These are phyloP conservation scores for Drosophila bifasciata DNA, from an alignment of 1,140 invertebrate genomes.

Conservation along the genomic window DNA sequence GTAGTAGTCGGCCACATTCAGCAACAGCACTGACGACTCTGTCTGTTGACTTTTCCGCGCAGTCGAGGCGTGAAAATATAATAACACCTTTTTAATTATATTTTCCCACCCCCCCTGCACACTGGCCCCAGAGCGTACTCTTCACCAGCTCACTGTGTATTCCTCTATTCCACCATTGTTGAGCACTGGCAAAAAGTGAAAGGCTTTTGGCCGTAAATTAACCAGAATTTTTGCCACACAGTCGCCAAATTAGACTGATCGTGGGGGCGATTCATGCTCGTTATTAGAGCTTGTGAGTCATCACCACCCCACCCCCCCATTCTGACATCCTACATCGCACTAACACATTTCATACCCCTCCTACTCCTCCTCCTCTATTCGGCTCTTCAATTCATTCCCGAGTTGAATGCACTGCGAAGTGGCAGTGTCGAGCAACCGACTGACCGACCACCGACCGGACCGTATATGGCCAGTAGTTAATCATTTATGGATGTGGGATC, in stretches of 20 bases:
- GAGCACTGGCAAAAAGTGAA: constrained; percentile 71
- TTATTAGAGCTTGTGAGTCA: constrained; percentile 33
- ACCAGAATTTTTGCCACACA: constrained; percentile 62
- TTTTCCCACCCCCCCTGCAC: constrained; percentile 37
- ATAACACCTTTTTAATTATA: constrained; percentile 79
- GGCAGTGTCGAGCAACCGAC: background rate
- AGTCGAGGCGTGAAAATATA: constrained; percentile 79
- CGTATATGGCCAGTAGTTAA: constrained; percentile 10
- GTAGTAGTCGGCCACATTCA: constrained; percentile 17
- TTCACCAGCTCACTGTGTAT: too few relatives aligned
- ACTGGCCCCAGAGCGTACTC: too few relatives aligned
- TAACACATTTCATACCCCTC: too few relatives aligned
- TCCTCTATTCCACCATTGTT: too few relatives aligned
- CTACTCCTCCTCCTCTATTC: background rate
- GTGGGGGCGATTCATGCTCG: constrained; percentile 25
- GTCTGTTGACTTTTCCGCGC: constrained; percentile 63
- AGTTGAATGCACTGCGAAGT: constrained; percentile 54
- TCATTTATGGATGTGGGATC: constrained; percentile 4
- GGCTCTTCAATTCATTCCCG: constrained; percentile 6
- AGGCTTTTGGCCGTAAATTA: constrained; percentile 61
- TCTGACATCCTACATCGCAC: background rate
- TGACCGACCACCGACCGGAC: background rate
- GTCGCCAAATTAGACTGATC: constrained; percentile 74
- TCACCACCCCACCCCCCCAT: background rate
- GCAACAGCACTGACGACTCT: constrained; percentile 30